phyloP scores from a whole-genome alignment of 2,888 invertebrate genomes.

The Zaprionus obscuricornis region DNA sequence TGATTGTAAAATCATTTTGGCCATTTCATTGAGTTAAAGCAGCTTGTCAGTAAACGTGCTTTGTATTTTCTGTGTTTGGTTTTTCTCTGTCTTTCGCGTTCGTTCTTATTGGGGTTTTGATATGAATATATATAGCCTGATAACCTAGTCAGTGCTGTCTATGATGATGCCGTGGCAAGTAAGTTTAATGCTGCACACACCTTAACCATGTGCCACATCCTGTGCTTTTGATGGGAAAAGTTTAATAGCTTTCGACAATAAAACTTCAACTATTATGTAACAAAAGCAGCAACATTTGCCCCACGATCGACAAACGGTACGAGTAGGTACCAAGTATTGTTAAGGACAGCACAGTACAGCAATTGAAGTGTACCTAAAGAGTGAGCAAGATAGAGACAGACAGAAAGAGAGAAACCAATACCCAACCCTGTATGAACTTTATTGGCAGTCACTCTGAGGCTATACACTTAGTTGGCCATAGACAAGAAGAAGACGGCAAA shows the following conservation, averaged over 20 bases:
- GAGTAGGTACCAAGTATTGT: constrained; percentile 23
- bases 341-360: constrained; percentile 4
- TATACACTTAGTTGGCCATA: constrained; percentile 38
- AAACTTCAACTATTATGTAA: constrained; percentile 78
- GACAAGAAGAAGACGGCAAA: constrained; percentile 28
- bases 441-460: constrained; percentile 57
- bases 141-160: constrained; percentile 10
- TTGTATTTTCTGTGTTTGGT: constrained; percentile 42
- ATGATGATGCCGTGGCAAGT: constrained; percentile 29
- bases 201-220: constrained; percentile 67
- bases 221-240: constrained; percentile 77
- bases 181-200: constrained; percentile 70
- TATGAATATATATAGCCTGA: not conserved
- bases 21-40: constrained; percentile 5
- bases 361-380: no score
- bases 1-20: constrained; percentile 39
- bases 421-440: constrained; percentile 34
- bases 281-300: constrained; percentile 67
- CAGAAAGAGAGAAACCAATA: not conserved
- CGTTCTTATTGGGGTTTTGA: no score
- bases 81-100: no score
- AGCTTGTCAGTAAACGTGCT: constrained; percentile 11
- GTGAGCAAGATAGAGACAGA: no score
- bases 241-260: constrained; percentile 80
- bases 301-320: constrained; percentile 58